Percentiles rank a stretch among this genome's conserved stretches.
Evolutionary conservation across 2,888 invertebrate genomes (phyloP).

Genomic region (Pandemis cinnamomeana): DNA sequence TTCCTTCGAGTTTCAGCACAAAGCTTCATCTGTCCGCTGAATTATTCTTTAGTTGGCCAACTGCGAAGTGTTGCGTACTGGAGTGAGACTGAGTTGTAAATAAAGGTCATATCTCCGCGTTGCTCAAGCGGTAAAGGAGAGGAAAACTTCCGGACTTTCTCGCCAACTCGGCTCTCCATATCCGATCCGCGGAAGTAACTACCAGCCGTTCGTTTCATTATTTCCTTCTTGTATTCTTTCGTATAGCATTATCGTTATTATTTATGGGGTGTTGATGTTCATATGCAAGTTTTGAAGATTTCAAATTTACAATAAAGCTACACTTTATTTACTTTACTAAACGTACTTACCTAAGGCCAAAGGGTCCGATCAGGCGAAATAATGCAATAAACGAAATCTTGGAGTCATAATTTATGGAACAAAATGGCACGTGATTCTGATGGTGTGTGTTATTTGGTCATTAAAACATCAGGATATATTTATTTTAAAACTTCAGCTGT

Average conservation of each 20-base stretch:
- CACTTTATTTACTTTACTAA: too few species aligned
- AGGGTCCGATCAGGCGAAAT: too few species aligned
- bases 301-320: too few species aligned
- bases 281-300: too few species aligned
- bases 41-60: conserved; percentile 13
- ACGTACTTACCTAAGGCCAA: too few species aligned
- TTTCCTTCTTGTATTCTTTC: conserved; percentile 44
- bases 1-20: background rate
- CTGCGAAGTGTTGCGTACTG: background rate
- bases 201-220: conserved; percentile 59
- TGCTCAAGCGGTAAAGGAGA: conserved; percentile 28
- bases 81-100: conserved; percentile 32
- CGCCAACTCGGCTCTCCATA: conserved; percentile 47
- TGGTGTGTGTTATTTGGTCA: too few species aligned
- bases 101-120: conserved; percentile 26
- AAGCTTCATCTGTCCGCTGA: background rate
- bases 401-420: too few species aligned
- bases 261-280: background rate
- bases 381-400: too few species aligned
- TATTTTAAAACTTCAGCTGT: too few species aligned
- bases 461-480: too few species aligned
- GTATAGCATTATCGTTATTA: conserved; percentile 20
- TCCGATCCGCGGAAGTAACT: conserved; percentile 58
- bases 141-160: conserved; percentile 39
- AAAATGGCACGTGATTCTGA: too few species aligned